Evolutionary conservation across 2,113 vertebrate species (phyloP).

Genomic region (Oncorhynchus gorbuscha): DNA sequence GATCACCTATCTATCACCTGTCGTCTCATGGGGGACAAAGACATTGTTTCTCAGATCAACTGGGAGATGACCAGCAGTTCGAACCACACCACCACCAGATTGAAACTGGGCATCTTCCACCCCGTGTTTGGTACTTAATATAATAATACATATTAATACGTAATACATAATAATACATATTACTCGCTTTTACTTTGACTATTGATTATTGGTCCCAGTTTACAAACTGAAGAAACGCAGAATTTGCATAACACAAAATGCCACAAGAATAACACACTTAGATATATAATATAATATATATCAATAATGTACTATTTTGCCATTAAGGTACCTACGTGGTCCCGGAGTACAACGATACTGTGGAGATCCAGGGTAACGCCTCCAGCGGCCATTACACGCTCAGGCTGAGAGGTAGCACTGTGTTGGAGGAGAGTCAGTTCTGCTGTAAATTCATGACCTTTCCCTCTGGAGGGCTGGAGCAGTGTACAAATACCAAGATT

Average conservation of each 20-base stretch:
- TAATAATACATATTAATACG: too few species aligned
- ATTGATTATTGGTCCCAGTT: too few species aligned
- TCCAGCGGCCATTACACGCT: constrained; percentile 19
- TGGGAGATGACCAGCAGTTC: constrained; percentile 33
- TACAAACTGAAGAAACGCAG: too few species aligned
- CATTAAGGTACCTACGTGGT: constrained; percentile 8
- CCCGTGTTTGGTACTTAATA: constrained; percentile 9
- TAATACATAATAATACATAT: too few species aligned
- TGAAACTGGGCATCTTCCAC: constrained; percentile 38
- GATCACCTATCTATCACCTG: constrained; percentile 32
- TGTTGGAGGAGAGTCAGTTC: constrained; percentile 9
- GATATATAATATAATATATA: too few species aligned
- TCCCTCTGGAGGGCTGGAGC: constrained; percentile 43
- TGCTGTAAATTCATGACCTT: constrained; percentile 53
- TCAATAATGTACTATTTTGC: too few species aligned
- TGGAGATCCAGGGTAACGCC: constrained; percentile 19
- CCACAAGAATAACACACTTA: too few species aligned
- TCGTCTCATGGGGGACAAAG: constrained; percentile 20
- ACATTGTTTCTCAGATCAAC: constrained; percentile 46
- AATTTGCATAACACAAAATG: too few species aligned
- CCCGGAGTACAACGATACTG: not conserved
- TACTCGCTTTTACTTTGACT: too few species aligned
- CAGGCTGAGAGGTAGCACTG: constrained; percentile 9
- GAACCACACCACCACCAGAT: constrained; percentile 21
- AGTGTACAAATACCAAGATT: constrained; percentile 15